Conservation (phyloP, 92 coral and sea anemone genomes). For the Epizoanthus ramosus region DNA sequence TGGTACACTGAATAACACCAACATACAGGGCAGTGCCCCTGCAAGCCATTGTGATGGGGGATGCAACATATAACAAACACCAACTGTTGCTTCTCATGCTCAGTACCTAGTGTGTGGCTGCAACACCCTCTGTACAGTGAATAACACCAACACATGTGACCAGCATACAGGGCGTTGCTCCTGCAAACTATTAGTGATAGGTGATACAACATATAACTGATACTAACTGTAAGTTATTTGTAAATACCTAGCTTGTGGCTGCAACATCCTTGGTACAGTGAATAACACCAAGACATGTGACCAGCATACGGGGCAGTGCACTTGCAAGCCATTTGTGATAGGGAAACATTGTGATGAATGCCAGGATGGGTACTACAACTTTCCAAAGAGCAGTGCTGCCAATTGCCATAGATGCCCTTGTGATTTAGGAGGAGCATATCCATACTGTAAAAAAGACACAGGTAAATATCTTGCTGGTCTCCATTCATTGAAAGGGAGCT, state of each 20-base stretch:
- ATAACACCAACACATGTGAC: conserved; percentile 66
- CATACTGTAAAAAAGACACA: conserved; percentile 67
- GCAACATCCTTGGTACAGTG: conserved; percentile 69
- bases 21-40: too few relatives aligned
- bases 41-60: too few relatives aligned
- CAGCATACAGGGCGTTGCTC: conserved; percentile 74
- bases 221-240: not conserved
- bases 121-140: conserved; percentile 62
- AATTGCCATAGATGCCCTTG: conserved; percentile 81
- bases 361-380: conserved; percentile 70
- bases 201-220: not conserved
- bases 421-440: conserved; percentile 88
- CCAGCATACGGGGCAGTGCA: conserved; percentile 76
- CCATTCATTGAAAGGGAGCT: not conserved
- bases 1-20: too few relatives aligned
- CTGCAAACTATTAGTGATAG: not conserved
- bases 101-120: conserved; percentile 69
- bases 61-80: too few relatives aligned
- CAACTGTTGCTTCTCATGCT: too few relatives aligned
- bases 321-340: conserved; percentile 57
- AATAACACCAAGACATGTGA: conserved; percentile 67
- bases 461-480: conserved; percentile 54
- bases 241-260: conserved; percentile 65
- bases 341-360: conserved; percentile 81
- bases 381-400: conserved; percentile 54